Evolutionary conservation across 2,888 invertebrate genomes (phyloP), one percentile per base, ranked within the genome.

Genomic region (Coenonympha glycerion): DNA sequence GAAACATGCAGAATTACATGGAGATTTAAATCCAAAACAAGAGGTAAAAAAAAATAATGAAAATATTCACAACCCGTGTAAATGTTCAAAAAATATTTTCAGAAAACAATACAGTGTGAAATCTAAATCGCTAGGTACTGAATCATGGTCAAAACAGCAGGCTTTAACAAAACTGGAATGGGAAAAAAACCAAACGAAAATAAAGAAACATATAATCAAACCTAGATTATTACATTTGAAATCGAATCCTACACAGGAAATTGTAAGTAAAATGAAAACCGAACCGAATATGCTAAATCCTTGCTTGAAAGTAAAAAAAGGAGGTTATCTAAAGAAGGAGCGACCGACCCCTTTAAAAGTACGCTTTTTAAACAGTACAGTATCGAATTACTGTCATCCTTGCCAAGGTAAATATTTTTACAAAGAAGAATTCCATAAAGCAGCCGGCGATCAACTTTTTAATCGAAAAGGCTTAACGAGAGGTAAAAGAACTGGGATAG

Each of bases 371-470:
- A 50, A 57, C 37, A 30, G 22, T 37, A 6, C 41, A n/a, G 21
- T 6, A n/a, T 54, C 54, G 26, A 46, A 55, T 13, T 56, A 47
- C 46, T 58, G 60, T 26, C 24, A 44, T 28, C 39, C 37, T 34
- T 60, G 60, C 52, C 53, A 49, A 36, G 33, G 37, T 30, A 54
- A 52, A 48, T 26, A n/a, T n/a, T n/a, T 58, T 9, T 46, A 56
- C 40, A 36, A 33, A 18, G 49, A 52, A 30, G 56, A 58, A 46
- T 47, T 53, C 21, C 37, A 42, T n/a, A 59, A 56, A 53, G 59
- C 52, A 39, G 49, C 51, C 24, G 55, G 59, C 3, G 55, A 58
- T 39, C 50, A 39, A 49, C 24, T 31, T 16, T n/a, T 40, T 1
- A 11, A 42, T 15, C 11, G 37, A 37, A 28, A 40, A 18, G 15